Evolutionary conservation across 2,888 invertebrate genomes (phyloP), one percentile per base, ranked within the genome.

Genomic region (Ditylenchus weischeri): DNA sequence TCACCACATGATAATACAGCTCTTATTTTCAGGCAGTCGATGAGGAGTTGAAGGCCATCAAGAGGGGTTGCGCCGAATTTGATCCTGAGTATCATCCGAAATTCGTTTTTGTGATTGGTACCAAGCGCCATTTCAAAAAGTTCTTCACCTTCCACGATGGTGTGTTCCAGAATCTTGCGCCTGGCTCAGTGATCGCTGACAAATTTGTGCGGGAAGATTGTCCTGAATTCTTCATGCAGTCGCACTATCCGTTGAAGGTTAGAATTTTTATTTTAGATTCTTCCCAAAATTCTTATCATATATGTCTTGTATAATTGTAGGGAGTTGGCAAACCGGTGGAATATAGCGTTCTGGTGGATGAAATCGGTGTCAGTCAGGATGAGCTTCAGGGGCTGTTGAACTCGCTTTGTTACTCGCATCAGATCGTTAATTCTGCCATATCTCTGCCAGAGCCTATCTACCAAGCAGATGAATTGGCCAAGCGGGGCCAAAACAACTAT

Each of bases 101-200:
- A 13, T 72, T 78, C 58, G 73, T 73, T 13, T 50, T 80, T 15
- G 62, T 78, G 13, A 57, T 80, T 29, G 76, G 72, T 11, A 78
- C 77, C 11, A 80, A 80, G 57, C 68, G 76, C 4, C 77, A 80
- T 57, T 69, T 74, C 57, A 70, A 73, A 23, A 68, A 78, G 18
- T 68, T 77, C 57, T 76, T 74, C 36, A 58, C 38, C n/a, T 48
- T 21, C 10, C 65, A 43, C n/a, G 61, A 67, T 19, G 66, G 62
- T 36, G 29, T 35, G 15, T 35, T 50, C 43, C 51, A 73, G 23
- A 79, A 78, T 58, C 61, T 73, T 47, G 61, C 69, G 6, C 75
- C 78, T 0, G 66, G 76, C 51, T 72, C 72, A 11, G 76, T 74
- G 1, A 67, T 78, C 11, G 75, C 76, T 47, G 62, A 66, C 0